These are phyloP conservation scores for Nebria ingens DNA, from an alignment of 1,140 invertebrate species.

Conservation along the genomic window DNA sequence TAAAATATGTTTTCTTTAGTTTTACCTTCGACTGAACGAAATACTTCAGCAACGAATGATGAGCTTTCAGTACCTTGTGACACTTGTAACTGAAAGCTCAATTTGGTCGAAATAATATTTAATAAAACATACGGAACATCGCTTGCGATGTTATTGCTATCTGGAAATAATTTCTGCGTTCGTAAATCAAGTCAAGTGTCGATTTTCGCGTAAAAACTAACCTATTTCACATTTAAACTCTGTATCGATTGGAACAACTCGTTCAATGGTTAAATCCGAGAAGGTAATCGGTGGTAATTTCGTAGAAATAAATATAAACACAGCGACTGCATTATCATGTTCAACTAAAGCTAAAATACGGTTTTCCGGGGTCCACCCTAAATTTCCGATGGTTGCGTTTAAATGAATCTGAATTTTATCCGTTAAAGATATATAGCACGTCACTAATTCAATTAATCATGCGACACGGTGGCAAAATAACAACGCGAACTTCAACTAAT, in stretches of 20 bases:
- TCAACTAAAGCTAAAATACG: slow-evolving; percentile 55
- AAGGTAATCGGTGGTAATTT: slow-evolving; percentile 50
- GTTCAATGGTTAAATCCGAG: slow-evolving; percentile 59
- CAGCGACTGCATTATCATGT: slow-evolving; percentile 47
- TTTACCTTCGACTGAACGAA: slow-evolving; percentile 34
- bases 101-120: slow-evolving; percentile 36
- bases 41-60: slow-evolving; percentile 25
- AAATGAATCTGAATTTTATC: slow-evolving; percentile 32
- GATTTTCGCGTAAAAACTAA: not conserved
- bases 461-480: not conserved
- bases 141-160: slow-evolving; percentile 40
- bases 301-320: slow-evolving; percentile 51
- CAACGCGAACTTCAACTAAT: not conserved
- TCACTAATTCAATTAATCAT: not conserved
- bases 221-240: slow-evolving; percentile 67
- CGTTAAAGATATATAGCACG: too few relatives aligned
- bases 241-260: slow-evolving; percentile 61
- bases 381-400: slow-evolving; percentile 26
- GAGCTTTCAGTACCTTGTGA: not conserved
- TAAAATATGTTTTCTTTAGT: slow-evolving; percentile 2
- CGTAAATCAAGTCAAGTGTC: not conserved
- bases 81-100: slow-evolving; percentile 7
- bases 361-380: slow-evolving; percentile 30
- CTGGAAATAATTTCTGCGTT: slow-evolving; percentile 26
- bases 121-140: slow-evolving; percentile 45